Base-by-base conservation (phyloP, 23 tunicate genomes). In the Styela plicata region DNA sequence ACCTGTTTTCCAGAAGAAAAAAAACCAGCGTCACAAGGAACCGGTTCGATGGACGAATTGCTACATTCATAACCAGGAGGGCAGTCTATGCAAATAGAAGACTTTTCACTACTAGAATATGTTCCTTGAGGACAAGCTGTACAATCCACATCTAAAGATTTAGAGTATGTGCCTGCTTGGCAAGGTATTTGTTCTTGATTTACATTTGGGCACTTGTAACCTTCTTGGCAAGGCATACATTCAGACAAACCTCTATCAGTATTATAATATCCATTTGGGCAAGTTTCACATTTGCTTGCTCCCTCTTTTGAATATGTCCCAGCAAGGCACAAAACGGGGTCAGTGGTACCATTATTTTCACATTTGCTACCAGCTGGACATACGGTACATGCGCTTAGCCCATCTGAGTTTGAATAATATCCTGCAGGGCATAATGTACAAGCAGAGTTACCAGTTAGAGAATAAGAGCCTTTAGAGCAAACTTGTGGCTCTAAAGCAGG, bases 41-140 rank as follows among this genome's bases (percentile, higher is more conserved):
- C 74, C 33, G 91, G 91, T 18, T 1, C 52, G 23, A 28, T 1
- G 17, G 78, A 34, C 23, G 74, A 74, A 34, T 70, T 71, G 27
- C 61, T 7, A 79, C 99, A 96, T 63, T 81, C 61, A 65, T 33
- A 96, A 21, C 99, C 99, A 35, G 92, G 87, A 23, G 99, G 99
- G 62, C 99, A 96, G n/a, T 34, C 70, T 2, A 73, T 80, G 52
- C 99, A 96, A n/a, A 29, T 63, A 1, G 52, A 67, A 33, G 86
- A 91, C 28, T 84, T 31, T 16, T 88, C 91, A 10, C 66, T 19
- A 68, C 97, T 92, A 74, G 83, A 92, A 57, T 7, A 73, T 3
- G 64, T 73, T 2, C 91, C 91, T 65, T 34, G 23, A 16, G 88
- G 86, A 64, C 99, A 95, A 19, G 33, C 7, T 1, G 87, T 82